Evolutionary conservation across 2,888 invertebrate genomes (phyloP).

Genomic region (Nomada lathburiana): DNA sequence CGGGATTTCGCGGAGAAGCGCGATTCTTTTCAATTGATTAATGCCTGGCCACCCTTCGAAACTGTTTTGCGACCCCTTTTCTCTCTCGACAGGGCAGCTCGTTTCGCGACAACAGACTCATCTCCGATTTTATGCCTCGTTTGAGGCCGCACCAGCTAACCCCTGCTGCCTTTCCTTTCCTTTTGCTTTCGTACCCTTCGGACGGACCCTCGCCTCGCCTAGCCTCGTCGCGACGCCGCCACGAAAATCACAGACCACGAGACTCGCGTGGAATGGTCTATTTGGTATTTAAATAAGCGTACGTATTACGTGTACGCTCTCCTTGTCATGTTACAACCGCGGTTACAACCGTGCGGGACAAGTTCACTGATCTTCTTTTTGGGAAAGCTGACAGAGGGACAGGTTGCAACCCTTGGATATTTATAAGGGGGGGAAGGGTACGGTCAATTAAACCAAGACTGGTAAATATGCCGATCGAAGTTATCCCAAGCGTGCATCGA

Average conservation of each 20-base stretch:
- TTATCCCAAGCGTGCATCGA: conserved; percentile 1
- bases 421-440: conserved; percentile 38
- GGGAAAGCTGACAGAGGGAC: conserved; percentile 21
- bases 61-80: conserved; percentile 62
- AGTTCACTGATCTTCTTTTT: conserved; percentile 59
- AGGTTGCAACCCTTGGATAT: conserved; percentile 34
- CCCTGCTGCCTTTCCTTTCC: conserved; percentile 29
- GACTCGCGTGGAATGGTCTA: conserved; percentile 64
- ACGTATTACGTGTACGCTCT: conserved; percentile 31
- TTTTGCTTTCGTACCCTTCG: conserved; percentile 29
- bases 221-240: conserved; percentile 11
- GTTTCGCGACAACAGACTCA: conserved; percentile 72
- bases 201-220: conserved; percentile 43
- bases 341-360: conserved; percentile 32
- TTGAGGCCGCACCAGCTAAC: conserved; percentile 64
- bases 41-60: conserved; percentile 67
- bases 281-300: conserved; percentile 74
- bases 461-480: conserved; percentile 39
- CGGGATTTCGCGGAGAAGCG: conserved; percentile 12
- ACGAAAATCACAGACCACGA: conserved; percentile 73
- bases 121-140: conserved; percentile 77
- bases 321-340: conserved; percentile 40
- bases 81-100: conserved; percentile 38
- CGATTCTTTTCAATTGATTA: conserved; percentile 74
- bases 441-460: conserved; percentile 50